Percentiles rank a stretch among this genome's conserved stretches.
Evolutionary conservation across 2,888 invertebrate species (phyloP).

Genomic region (Phaonia tiefii): DNA sequence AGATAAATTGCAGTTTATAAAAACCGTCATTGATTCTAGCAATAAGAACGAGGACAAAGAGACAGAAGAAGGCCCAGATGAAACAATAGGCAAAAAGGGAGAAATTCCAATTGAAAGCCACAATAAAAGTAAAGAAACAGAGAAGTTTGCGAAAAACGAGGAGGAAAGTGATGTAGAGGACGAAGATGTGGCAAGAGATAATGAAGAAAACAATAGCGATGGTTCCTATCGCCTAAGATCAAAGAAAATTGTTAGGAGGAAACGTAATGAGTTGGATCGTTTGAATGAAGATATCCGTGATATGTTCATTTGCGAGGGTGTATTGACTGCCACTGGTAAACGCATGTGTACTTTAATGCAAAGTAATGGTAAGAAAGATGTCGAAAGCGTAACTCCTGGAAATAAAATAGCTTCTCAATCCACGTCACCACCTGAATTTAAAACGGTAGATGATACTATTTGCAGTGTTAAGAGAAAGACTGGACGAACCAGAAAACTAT

Average conservation of each 20-base stretch:
- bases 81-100: background rate
- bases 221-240: constrained; percentile 12
- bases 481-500: constrained; percentile 3
- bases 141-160: constrained; percentile 33
- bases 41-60: constrained; percentile 25
- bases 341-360: constrained; percentile 82
- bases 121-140: background rate
- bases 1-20: constrained; percentile 72
- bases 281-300: constrained; percentile 85
- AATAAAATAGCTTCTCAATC: background rate
- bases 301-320: constrained; percentile 84
- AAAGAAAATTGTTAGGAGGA: constrained; percentile 26
- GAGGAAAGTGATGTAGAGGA: constrained; percentile 38
- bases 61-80: background rate
- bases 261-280: constrained; percentile 82
- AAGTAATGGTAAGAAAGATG: constrained; percentile 30
- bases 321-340: constrained; percentile 83
- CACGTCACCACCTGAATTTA: background rate
- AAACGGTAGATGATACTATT: background rate
- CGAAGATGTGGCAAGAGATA: constrained; percentile 28
- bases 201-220: constrained; percentile 3
- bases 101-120: background rate
- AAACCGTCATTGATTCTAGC: constrained; percentile 68
- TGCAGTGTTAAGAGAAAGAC: background rate
- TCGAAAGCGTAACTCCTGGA: constrained; percentile 9